Conservation (phyloP, 2,113 vertebrate genomes). For the Ciconia boyciana region DNA sequence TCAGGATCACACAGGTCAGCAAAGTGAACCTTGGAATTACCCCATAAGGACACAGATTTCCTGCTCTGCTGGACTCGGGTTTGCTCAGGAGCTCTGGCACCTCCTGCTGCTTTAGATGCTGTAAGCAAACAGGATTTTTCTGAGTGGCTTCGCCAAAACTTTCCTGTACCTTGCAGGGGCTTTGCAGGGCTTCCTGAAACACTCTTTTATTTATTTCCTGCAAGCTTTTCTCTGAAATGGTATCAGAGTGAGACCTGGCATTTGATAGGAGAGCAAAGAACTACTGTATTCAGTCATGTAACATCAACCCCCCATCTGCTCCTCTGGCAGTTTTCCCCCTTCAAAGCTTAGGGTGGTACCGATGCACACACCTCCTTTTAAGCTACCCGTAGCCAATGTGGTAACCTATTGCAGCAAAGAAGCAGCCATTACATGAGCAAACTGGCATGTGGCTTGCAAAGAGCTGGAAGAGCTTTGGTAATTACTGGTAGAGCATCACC, state of each 20-base stretch:
- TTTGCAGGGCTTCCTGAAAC: slow-evolving; percentile 23
- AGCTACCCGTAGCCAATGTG: not conserved
- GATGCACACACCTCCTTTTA: not conserved
- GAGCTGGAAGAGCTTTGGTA: not conserved
- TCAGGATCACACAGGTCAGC: not conserved
- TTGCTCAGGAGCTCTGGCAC: not conserved
- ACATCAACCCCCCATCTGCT: not conserved
- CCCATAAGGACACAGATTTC: fast-evolving
- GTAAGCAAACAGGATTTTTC: not conserved
- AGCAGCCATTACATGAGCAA: not conserved
- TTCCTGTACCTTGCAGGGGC: not conserved
- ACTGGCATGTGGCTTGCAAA: not conserved
- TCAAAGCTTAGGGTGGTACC: not conserved
- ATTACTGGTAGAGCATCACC: not conserved
- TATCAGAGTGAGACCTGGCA: not conserved
- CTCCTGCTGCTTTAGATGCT: not conserved
- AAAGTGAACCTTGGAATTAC: not conserved
- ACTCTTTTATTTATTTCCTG: not conserved
- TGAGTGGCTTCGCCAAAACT: not conserved
- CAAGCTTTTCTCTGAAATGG: not conserved
- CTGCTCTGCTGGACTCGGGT: fast-evolving
- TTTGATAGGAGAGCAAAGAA: not conserved
- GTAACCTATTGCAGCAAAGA: not conserved
- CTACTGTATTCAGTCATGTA: not conserved
- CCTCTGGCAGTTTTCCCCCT: not conserved